A percentile compares a stretch with the other conserved stretches of the same genome.
Conservation (phyloP, 2,888 invertebrate genomes). For the Steinernema carpocapsae region DNA sequence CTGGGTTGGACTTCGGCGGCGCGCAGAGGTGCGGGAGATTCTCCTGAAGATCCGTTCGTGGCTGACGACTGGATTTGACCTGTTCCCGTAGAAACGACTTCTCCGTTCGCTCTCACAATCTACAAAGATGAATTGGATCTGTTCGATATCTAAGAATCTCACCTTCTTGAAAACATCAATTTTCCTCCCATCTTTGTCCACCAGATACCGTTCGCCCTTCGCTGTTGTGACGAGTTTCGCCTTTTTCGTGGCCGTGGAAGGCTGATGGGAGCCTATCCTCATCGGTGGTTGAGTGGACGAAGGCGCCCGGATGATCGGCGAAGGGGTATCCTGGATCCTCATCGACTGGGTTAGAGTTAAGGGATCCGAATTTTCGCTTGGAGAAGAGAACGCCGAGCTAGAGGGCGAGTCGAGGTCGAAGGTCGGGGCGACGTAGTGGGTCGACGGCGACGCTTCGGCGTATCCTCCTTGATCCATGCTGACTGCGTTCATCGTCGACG, state of each 20-base stretch:
- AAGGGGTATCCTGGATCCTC: neutral
- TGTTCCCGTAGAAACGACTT: neutral
- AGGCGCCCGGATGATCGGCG: neutral
- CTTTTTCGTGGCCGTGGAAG: neutral
- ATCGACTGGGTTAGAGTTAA: neutral
- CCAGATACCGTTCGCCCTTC: neutral
- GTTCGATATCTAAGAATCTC: too few relatives aligned
- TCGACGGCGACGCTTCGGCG: neutral
- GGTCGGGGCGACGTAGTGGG: neutral
- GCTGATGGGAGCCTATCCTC: neutral
- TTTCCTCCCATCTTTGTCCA: slow-evolving; percentile 9
- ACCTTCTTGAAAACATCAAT: slow-evolving; percentile 2
- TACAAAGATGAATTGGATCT: neutral
- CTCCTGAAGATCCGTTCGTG: neutral
- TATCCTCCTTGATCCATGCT: too few relatives aligned
- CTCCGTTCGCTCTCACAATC: slow-evolving; percentile 3
- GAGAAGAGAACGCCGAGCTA: slow-evolving; percentile 11
- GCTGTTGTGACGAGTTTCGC: slow-evolving; percentile 2
- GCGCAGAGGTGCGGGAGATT: neutral
- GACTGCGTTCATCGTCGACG: neutral
- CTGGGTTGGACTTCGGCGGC: neutral
- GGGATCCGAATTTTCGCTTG: slow-evolving; percentile 4
- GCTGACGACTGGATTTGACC: neutral
- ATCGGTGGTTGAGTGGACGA: neutral
- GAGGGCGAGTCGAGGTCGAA: slow-evolving; percentile 6